Percentiles rank a stretch among this genome's conserved stretches.
Evolutionary conservation across 2,888 invertebrate species (phyloP).

Genomic region (Synergus laeviventris): DNA sequence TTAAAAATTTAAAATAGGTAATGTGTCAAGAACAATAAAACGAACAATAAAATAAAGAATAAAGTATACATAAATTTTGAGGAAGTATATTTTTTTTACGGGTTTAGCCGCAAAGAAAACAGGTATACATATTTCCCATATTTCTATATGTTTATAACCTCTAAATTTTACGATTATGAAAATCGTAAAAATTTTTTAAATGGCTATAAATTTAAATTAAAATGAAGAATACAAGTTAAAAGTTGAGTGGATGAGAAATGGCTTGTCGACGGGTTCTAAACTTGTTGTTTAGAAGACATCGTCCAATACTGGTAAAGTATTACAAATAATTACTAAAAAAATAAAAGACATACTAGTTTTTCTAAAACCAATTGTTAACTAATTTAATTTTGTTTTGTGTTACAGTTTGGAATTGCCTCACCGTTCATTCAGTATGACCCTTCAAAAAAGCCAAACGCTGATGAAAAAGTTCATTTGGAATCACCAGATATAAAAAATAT

Average conservation of each 20-base stretch:
- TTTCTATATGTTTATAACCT: too few relatives aligned
- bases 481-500: constrained; percentile 59
- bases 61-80: neutral
- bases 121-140: too few relatives aligned
- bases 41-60: neutral
- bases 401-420: constrained; percentile 60
- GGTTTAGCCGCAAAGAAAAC: neutral
- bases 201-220: neutral
- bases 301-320: constrained; percentile 35
- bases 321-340: neutral
- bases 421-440: constrained; percentile 57
- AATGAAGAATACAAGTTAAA: constrained; percentile 1
- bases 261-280: constrained; percentile 42
- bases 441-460: constrained; percentile 52
- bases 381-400: constrained; percentile 31
- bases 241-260: constrained; percentile 24
- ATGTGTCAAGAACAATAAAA: neutral
- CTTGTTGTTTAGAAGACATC: constrained; percentile 43
- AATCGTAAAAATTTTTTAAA: too few relatives aligned
- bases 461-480: constrained; percentile 63
- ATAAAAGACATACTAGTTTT: neutral
- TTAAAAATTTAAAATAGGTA: neutral
- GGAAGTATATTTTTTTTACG: neutral
- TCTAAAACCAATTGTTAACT: constrained; percentile 6
- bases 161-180: too few relatives aligned